Conservation (phyloP, 2,797 vertebrate genomes). For the Otolemur crassicaudatus region DNA sequence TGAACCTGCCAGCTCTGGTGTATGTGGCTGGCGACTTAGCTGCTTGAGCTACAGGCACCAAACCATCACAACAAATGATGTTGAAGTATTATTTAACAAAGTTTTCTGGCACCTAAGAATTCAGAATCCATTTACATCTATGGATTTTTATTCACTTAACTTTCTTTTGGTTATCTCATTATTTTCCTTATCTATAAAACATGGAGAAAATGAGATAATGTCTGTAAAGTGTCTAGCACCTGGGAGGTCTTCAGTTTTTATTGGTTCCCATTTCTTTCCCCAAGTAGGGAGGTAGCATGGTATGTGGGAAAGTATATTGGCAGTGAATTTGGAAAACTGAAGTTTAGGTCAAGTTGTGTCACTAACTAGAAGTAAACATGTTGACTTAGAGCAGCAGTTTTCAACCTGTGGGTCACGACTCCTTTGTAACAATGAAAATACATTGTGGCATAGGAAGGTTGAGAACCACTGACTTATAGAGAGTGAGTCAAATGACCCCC, state of each 20-base stretch:
- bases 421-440: too few relatives aligned
- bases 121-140: not conserved
- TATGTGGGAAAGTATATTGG: not conserved
- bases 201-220: not conserved
- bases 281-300: not conserved
- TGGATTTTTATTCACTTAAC: not conserved
- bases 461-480: too few relatives aligned
- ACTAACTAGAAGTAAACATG: not conserved
- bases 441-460: too few relatives aligned
- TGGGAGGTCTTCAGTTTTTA: not conserved
- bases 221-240: not conserved
- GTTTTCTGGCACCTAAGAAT: not conserved
- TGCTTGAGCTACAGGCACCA: too few relatives aligned
- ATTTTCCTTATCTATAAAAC: slow-evolving; percentile 34
- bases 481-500: not conserved
- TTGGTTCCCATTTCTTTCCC: not conserved
- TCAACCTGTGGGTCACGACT: too few relatives aligned
- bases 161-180: not conserved
- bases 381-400: not conserved
- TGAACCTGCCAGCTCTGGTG: too few relatives aligned
- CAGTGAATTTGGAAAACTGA: slow-evolving; percentile 21
- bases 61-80: too few relatives aligned
- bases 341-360: not conserved
- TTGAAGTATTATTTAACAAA: not conserved
- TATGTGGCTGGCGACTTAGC: too few relatives aligned